Evolutionary conservation across 1,140 invertebrate species (phyloP).

Genomic region (Aphelenchoides besseyi): DNA sequence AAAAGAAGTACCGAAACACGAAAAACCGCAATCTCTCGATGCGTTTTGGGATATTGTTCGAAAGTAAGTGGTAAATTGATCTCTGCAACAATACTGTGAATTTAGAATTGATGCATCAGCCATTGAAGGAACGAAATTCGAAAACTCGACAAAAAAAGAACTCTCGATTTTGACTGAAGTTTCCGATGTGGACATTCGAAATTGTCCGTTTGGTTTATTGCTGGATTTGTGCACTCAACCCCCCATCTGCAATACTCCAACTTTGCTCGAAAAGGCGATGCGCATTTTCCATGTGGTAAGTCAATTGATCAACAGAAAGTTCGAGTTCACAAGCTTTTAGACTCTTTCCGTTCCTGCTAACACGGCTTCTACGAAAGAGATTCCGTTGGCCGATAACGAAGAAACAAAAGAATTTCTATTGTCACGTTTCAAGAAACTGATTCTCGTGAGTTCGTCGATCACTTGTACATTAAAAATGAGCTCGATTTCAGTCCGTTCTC

Average conservation of each 20-base stretch:
- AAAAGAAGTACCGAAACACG: background rate
- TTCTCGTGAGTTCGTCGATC: conserved; percentile 5
- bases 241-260: background rate
- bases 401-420: conserved; percentile 16
- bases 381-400: background rate
- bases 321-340: too few species aligned
- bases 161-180: background rate
- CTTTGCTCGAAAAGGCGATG: conserved; percentile 1
- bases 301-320: too few species aligned
- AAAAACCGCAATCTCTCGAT: conserved; percentile 7
- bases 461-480: background rate
- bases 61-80: conserved; percentile 27
- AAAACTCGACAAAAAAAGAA: too few species aligned
- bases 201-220: conserved; percentile 18
- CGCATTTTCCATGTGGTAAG: conserved; percentile 17
- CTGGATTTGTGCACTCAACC: conserved; percentile 1
- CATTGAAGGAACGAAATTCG: too few species aligned
- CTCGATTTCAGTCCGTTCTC: conserved; percentile 24
- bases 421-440: conserved; percentile 12
- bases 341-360: background rate
- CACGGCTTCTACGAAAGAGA: background rate
- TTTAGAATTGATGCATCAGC: too few species aligned
- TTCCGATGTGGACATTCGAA: background rate
- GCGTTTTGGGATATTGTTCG: conserved; percentile 35
- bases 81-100: too few species aligned